phyloP scores from a whole-genome alignment of 2,797 vertebrate genomes.

The Sebastes dallii region DNA sequence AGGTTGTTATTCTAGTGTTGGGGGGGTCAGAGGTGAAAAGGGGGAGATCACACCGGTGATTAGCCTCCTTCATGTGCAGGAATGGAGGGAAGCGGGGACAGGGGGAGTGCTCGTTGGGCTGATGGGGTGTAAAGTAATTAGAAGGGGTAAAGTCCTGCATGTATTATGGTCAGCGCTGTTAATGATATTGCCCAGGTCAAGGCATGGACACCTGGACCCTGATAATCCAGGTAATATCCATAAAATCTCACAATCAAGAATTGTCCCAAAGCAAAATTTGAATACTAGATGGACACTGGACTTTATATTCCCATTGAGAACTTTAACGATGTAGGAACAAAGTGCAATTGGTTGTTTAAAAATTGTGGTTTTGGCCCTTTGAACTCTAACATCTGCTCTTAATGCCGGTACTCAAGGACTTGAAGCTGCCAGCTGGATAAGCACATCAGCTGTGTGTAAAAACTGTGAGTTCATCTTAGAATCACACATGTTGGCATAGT shows the following conservation, averaged over 20 bases:
- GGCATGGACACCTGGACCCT: slow-evolving; percentile 13
- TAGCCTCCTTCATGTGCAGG: slow-evolving; percentile 72
- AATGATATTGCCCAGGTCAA: slow-evolving; percentile 22
- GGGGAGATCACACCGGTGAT: slow-evolving; percentile 78
- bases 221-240: slow-evolving; percentile 3
- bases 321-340: background rate
- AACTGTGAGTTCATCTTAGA: background rate
- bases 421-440: slow-evolving; percentile 28
- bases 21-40: slow-evolving; percentile 75
- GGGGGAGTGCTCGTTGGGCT: slow-evolving; percentile 33
- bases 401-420: background rate
- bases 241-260: background rate
- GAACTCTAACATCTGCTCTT: slow-evolving; percentile 3
- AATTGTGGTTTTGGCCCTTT: slow-evolving; percentile 5
- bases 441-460: slow-evolving; percentile 6
- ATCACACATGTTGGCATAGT: slow-evolving; percentile 13
- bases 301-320: background rate
- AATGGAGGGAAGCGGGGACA: slow-evolving; percentile 38
- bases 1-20: slow-evolving; percentile 80
- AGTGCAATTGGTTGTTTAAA: background rate
- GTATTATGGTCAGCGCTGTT: slow-evolving; percentile 12
- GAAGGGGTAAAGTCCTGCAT: slow-evolving; percentile 16
- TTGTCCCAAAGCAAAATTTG: background rate
- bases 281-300: background rate
- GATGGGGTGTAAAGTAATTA: slow-evolving; percentile 68